A percentile compares a stretch with the other conserved stretches of the same genome.
These are phyloP conservation scores for Himalopsyche kuldschensis DNA, from an alignment of 2,888 invertebrate species.

Conservation along the genomic window DNA sequence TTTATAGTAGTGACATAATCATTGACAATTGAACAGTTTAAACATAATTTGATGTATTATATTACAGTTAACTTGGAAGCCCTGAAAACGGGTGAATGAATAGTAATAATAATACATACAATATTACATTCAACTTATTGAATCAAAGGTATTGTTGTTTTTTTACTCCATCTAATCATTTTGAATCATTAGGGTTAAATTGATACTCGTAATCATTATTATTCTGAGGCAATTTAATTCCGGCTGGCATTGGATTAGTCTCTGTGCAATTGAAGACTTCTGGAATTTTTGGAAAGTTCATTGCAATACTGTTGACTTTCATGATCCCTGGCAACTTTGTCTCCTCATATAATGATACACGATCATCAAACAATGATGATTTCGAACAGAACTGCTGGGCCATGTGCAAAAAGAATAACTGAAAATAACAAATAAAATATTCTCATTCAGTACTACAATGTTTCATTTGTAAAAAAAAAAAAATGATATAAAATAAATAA, in stretches of 20 bases:
- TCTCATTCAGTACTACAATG: too few species aligned
- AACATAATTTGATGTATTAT: too few species aligned
- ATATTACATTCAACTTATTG: too few species aligned
- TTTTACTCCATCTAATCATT: neutral
- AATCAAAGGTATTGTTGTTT: too few species aligned
- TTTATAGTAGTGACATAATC: too few species aligned
- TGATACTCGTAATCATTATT: neutral
- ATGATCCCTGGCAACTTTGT: constrained; percentile 14
- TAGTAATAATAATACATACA: too few species aligned
- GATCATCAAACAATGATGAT: constrained; percentile 7
- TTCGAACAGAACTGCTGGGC: constrained; percentile 26
- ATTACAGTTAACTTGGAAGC: too few species aligned
- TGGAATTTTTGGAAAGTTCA: constrained; percentile 8
- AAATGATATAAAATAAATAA: too few species aligned
- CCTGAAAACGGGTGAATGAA: too few species aligned
- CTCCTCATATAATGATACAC: constrained; percentile 6
- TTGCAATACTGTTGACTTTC: constrained; percentile 20
- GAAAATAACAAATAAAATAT: neutral
- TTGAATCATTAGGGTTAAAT: neutral
- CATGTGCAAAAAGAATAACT: constrained; percentile 24
- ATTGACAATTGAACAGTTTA: too few species aligned
- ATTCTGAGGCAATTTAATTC: neutral
- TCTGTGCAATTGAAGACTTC: neutral
- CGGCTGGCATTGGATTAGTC: neutral
- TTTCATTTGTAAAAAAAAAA: too few species aligned